A percentile compares a stretch with the other conserved stretches of the same genome.
Evolutionary conservation across 2,888 invertebrate genomes (phyloP).

Genomic region (Deilephila elpenor): DNA sequence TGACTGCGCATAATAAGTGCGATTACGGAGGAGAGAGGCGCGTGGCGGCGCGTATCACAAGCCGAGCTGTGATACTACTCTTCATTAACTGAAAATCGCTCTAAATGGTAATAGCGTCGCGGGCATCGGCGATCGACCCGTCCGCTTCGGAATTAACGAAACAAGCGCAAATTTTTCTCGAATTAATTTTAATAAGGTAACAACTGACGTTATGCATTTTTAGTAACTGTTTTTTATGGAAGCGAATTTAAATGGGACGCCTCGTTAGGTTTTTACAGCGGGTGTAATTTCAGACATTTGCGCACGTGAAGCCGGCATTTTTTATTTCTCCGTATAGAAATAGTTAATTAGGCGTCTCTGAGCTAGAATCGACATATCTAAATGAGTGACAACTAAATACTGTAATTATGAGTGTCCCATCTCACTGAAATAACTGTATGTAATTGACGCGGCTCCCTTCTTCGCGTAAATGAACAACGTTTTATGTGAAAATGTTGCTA

Average conservation of each 20-base stretch:
- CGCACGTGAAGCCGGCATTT: slow-evolving; percentile 38
- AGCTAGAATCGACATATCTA: slow-evolving; percentile 70
- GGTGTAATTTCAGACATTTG: slow-evolving; percentile 51
- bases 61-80: slow-evolving; percentile 66
- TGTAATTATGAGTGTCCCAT: slow-evolving; percentile 71
- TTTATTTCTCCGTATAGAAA: slow-evolving; percentile 48
- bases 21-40: slow-evolving; percentile 71
- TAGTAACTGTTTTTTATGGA: slow-evolving; percentile 63
- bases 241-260: slow-evolving; percentile 57
- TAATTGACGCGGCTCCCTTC: slow-evolving; percentile 74
- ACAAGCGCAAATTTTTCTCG: slow-evolving; percentile 70
- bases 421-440: slow-evolving; percentile 77
- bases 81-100: slow-evolving; percentile 80
- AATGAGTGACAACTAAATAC: slow-evolving; percentile 75
- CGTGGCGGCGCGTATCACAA: slow-evolving; percentile 65
- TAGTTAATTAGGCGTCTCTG: slow-evolving; percentile 54
- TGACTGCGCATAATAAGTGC: slow-evolving; percentile 81
- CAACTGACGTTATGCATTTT: slow-evolving; percentile 66
- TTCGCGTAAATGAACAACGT: slow-evolving; percentile 70
- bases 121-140: slow-evolving; percentile 59
- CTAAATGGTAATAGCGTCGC: slow-evolving; percentile 75
- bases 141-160: slow-evolving; percentile 68
- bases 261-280: slow-evolving; percentile 51
- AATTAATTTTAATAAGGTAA: slow-evolving; percentile 76
- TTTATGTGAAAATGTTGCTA: slow-evolving; percentile 80